Conservation (phyloP, 2,888 invertebrate genomes). For the Hirtodrosophila alboralis region DNA sequence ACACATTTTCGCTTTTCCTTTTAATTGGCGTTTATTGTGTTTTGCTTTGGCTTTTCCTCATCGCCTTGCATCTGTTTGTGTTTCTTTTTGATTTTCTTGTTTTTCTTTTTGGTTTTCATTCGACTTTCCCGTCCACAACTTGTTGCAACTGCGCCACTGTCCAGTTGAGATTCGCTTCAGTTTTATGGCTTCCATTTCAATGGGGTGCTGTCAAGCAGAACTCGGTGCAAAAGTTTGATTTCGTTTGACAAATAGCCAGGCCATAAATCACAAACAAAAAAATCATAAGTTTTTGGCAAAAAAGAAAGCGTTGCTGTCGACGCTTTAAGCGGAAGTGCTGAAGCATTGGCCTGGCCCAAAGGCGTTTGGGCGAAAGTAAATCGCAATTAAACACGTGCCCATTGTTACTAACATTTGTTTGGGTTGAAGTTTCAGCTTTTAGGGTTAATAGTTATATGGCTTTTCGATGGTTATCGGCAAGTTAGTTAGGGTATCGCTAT, state of each 20-base stretch:
- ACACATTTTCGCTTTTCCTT: slow-evolving; percentile 66
- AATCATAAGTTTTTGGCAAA: slow-evolving; percentile 27
- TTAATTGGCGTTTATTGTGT: slow-evolving; percentile 67
- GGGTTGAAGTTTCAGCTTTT: not conserved
- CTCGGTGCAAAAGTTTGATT: slow-evolving; percentile 50
- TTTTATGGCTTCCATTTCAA: slow-evolving; percentile 62
- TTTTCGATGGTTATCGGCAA: no score
- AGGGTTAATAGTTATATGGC: not conserved
- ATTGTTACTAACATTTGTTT: not conserved
- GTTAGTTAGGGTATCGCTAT: no score
- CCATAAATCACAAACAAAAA: slow-evolving; percentile 60
- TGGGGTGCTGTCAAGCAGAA: slow-evolving; percentile 51
- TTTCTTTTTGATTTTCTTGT: slow-evolving; percentile 31
- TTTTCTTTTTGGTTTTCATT: slow-evolving; percentile 7
- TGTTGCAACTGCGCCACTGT: slow-evolving; percentile 73
- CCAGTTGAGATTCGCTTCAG: slow-evolving; percentile 26
- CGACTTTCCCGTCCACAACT: slow-evolving; percentile 62
- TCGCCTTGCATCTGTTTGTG: slow-evolving; percentile 4
- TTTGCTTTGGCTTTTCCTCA: slow-evolving; percentile 50
- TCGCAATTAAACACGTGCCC: slow-evolving; percentile 9
- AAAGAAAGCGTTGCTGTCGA: slow-evolving; percentile 68
- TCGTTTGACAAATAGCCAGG: slow-evolving; percentile 61
- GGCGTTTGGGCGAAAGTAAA: slow-evolving; percentile 61
- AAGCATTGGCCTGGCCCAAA: slow-evolving; percentile 33
- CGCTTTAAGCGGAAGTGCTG: slow-evolving; percentile 64